Conservation (phyloP, 2,797 vertebrate species). For the Limnodromus scolopaceus region DNA sequence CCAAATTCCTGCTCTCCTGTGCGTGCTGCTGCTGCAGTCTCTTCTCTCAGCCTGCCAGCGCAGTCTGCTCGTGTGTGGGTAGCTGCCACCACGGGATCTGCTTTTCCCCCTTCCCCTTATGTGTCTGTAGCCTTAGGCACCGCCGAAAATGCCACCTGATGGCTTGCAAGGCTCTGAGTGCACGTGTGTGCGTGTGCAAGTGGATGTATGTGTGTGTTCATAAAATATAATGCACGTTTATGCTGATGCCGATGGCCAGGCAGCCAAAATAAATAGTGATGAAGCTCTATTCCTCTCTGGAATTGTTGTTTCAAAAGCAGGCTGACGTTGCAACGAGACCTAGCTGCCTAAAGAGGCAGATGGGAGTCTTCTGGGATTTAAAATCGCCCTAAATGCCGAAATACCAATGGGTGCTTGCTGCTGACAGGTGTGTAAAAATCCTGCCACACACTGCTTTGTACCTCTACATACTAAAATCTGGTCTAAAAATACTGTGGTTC, state of each 20-base stretch:
- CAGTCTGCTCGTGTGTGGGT: not conserved
- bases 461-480: not conserved
- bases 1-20: not conserved
- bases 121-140: not conserved
- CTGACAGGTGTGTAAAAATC: not conserved
- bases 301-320: not conserved
- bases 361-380: not conserved
- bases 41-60: not conserved
- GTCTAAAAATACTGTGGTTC: not conserved
- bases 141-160: not conserved
- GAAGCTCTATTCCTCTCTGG: not conserved
- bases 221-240: not conserved
- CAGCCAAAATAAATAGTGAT: not conserved
- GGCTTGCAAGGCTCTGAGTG: not conserved
- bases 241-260: accelerated
- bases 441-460: not conserved
- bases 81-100: not conserved
- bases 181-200: too few species aligned
- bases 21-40: not conserved
- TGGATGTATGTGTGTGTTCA: too few species aligned
- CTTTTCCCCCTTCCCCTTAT: not conserved
- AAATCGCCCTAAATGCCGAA: not conserved
- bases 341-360: not conserved
- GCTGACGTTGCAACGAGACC: not conserved
- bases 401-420: not conserved